Base-by-base conservation (phyloP, 2,113 vertebrate species). In the Crotalus helleri region DNA sequence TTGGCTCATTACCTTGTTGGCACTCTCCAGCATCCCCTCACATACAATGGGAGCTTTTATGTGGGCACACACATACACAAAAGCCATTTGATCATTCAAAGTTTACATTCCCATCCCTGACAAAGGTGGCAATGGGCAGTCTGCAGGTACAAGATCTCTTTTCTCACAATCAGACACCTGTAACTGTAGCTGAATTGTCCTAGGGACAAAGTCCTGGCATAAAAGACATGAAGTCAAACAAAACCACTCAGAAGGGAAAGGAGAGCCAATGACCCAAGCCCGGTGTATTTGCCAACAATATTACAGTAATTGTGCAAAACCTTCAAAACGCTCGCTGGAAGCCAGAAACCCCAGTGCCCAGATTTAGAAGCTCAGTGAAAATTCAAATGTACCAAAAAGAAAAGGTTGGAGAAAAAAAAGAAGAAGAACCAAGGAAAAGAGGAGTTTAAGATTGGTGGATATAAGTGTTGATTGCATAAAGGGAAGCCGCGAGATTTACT, bases 301-400 rank as follows among this genome's bases (percentile, higher is more conserved):
- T 49, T n/a, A 12, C 51, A 54, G 46, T 15, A 44, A 19, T 61
- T 8, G 51, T 51, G 19, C 64, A 33, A 90, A 88, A 92, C 39
- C 33, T 44, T 46, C 51, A 44, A 59, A 58, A 61, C 1, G 46
- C 87, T 44, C 13, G 15, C 57, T 23, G 61, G 89, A 93, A 90
- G 86, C 69, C 92, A 92, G 55, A 61, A 15, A n/a, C 69, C 64
- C 39, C 88, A 86, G 74, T 90, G 23, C 74, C 89, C 92, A 86
- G 12, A 33, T 86, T 87, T 26, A 54, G n/a, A 90, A 86, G 90
- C 57, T 85, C 81, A 23, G 86, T 39, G 29, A 53, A 90, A 86
- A 86, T 85, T 24, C 55, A 46, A n/a, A 90, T 59, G 64, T 39
- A 29, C 92, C 29, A 92, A 94, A 91, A 86, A 90, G 92, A 29